phyloP scores from a whole-genome alignment of 2,113 vertebrate species.

The Megaptera novaeangliae region DNA sequence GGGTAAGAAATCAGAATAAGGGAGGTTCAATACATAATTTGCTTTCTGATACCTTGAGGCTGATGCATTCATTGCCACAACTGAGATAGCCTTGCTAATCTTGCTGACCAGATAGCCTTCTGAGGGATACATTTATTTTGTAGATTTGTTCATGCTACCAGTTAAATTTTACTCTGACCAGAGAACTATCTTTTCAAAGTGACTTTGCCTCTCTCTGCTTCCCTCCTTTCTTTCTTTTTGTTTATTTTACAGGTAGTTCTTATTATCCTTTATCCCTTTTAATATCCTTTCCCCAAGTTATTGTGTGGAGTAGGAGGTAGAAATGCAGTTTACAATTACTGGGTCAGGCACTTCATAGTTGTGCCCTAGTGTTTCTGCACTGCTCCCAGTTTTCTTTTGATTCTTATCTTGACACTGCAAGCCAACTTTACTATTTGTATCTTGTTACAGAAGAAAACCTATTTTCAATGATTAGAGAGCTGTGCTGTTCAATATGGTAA shows the following conservation, averaged over 20 bases:
- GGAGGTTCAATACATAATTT: constrained; percentile 18
- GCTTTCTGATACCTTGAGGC: neutral
- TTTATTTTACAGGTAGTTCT: neutral
- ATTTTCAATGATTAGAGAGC: neutral
- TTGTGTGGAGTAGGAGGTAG: neutral
- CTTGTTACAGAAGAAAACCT: neutral
- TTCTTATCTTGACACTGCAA: neutral
- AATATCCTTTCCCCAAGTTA: neutral
- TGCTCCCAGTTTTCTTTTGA: neutral
- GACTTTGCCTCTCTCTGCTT: neutral
- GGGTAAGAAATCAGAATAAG: constrained; percentile 19
- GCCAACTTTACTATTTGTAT: neutral
- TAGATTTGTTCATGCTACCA: neutral
- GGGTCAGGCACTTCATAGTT: neutral
- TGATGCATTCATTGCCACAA: neutral
- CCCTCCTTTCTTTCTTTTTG: neutral
- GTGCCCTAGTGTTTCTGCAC: neutral
- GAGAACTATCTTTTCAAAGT: neutral
- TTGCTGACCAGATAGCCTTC: neutral
- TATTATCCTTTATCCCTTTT: neutral
- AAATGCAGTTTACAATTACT: neutral
- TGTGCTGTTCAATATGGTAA: neutral
- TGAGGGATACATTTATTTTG: neutral
- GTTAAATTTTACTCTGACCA: constrained; percentile 9
- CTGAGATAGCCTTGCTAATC: neutral